These are phyloP conservation scores for Tragelaphus eurycerus DNA, from an alignment of 2,797 vertebrate species.

Conservation along the genomic window DNA sequence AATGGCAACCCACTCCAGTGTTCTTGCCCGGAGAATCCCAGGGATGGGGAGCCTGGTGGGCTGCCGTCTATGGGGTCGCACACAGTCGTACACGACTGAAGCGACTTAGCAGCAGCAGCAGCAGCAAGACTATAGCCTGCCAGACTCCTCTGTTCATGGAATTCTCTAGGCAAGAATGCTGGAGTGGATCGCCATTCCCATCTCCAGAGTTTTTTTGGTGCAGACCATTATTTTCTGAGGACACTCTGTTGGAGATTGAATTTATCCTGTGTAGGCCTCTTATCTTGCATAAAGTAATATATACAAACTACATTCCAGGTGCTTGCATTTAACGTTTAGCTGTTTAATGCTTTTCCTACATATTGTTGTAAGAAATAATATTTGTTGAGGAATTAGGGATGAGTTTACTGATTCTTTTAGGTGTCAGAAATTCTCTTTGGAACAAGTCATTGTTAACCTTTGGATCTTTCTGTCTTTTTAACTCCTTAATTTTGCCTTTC, in stretches of 20 bases:
- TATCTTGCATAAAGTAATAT: neutral
- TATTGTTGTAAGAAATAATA: neutral
- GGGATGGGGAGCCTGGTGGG: too few species aligned
- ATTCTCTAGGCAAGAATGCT: neutral
- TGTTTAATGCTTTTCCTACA: neutral
- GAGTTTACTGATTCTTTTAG: neutral
- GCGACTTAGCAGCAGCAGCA: too few species aligned
- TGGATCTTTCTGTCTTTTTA: neutral
- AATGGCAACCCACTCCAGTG: too few species aligned
- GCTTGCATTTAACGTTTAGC: neutral
- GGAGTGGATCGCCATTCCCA: neutral
- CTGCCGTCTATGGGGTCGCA: too few species aligned
- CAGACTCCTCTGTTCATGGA: neutral
- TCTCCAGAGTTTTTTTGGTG: neutral
- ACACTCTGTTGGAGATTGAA: neutral
- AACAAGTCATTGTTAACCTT: neutral
- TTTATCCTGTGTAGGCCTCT: neutral
- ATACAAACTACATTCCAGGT: neutral
- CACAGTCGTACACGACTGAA: accelerated
- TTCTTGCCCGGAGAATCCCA: too few species aligned
- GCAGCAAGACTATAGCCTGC: neutral
- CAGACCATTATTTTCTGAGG: neutral
- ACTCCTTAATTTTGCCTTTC: neutral
- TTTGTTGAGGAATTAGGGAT: neutral
- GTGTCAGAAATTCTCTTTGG: neutral